phyloP scores from a whole-genome alignment of 2,113 vertebrate genomes.

The Sylvilagus bachmani region DNA sequence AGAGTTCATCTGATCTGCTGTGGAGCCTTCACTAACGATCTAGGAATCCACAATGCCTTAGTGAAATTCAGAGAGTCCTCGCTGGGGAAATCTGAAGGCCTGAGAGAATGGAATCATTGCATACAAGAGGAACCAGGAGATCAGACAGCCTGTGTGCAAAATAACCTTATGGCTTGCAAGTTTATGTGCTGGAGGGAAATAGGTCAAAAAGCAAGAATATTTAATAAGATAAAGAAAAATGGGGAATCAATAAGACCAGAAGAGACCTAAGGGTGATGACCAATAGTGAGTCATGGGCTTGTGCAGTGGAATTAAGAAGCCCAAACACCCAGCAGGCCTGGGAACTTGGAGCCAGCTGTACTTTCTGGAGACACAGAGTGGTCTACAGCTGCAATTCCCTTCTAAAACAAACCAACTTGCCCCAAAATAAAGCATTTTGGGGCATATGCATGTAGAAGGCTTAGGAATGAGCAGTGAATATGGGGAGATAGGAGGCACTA shows the following conservation, averaged over 20 bases:
- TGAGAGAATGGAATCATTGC: background rate
- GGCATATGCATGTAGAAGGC: background rate
- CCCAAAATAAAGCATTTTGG: background rate
- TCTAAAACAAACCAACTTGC: background rate
- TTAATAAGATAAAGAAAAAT: conserved; percentile 66
- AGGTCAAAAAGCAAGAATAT: conserved; percentile 66
- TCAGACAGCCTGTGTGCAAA: conserved; percentile 47
- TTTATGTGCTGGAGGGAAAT: conserved; percentile 47
- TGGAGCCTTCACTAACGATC: background rate
- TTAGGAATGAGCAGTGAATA: too few relatives aligned
- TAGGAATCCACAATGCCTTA: background rate
- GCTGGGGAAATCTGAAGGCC: background rate
- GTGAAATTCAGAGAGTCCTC: background rate
- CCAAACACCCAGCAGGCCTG: background rate
- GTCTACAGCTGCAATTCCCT: background rate
- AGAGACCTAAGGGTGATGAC: conserved; percentile 50
- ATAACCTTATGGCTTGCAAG: conserved; percentile 5
- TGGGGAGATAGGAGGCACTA: background rate
- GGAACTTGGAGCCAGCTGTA: background rate
- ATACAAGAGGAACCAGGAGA: background rate
- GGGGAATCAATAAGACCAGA: conserved; percentile 59
- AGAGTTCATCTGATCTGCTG: background rate
- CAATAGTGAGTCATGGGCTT: background rate
- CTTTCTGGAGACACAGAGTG: background rate
- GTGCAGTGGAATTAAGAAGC: background rate